Conservation (phyloP, 1,140 invertebrate genomes). For the Caerostris extrusa region DNA sequence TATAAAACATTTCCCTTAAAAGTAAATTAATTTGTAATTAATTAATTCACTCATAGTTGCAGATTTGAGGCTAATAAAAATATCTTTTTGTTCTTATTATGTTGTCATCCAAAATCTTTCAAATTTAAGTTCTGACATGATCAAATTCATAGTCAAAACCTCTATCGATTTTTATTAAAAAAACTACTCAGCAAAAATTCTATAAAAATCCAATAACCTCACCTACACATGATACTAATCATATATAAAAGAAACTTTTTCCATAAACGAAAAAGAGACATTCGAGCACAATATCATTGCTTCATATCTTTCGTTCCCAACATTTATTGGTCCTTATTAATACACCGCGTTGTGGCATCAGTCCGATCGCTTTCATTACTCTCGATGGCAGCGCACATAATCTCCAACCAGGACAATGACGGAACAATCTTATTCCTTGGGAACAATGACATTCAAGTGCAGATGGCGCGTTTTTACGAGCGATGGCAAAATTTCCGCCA, state of each 20-base stretch:
- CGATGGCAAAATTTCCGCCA: constrained; percentile 19
- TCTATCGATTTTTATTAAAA: too few species aligned
- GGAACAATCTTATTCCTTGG: constrained; percentile 24
- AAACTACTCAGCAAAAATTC: too few species aligned
- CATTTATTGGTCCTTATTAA: constrained; percentile 16
- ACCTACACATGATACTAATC: too few species aligned
- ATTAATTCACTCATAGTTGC: too few species aligned
- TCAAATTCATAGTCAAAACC: too few species aligned
- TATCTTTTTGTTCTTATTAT: too few species aligned
- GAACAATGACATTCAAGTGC: constrained; percentile 54
- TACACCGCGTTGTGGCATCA: neutral
- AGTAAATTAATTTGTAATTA: too few species aligned
- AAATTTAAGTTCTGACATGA: too few species aligned
- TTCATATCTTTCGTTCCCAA: neutral
- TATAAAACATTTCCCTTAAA: too few species aligned
- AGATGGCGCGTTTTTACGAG: constrained; percentile 36
- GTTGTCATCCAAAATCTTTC: too few species aligned
- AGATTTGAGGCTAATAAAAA: too few species aligned
- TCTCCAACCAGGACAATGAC: neutral
- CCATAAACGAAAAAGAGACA: neutral
- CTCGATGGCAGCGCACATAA: constrained; percentile 5
- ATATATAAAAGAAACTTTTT: neutral
- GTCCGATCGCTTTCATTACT: constrained; percentile 7
- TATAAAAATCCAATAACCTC: too few species aligned
- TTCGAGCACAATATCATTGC: neutral